These are phyloP conservation scores for Spea hammondii DNA, from an alignment of 2,797 vertebrate species.

Conservation along the genomic window DNA sequence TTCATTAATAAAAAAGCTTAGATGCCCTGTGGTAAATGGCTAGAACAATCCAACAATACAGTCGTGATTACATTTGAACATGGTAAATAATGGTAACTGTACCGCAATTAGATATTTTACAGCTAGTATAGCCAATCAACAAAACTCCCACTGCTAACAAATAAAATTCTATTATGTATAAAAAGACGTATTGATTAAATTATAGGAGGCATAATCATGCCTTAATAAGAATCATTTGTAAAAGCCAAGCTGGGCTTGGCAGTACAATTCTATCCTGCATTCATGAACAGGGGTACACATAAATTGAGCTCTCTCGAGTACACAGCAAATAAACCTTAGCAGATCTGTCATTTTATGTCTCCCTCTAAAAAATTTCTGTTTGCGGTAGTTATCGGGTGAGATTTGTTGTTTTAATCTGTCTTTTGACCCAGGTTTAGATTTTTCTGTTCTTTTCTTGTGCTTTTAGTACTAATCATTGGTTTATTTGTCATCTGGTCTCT, in stretches of 20 bases:
- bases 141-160: not conserved
- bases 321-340: no score
- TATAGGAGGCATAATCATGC: not conserved
- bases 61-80: constrained; percentile 18
- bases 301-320: no score
- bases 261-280: not conserved
- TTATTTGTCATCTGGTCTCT: no score
- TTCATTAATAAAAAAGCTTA: constrained; percentile 9
- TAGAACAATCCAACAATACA: constrained; percentile 2
- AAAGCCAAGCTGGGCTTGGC: not conserved
- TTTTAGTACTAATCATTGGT: no score
- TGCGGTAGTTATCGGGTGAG: no score
- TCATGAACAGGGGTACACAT: no score
- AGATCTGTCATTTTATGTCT: no score
- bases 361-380: no score
- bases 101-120: not conserved
- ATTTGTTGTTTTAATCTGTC: no score
- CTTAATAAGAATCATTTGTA: not conserved
- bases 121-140: not conserved
- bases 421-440: no score
- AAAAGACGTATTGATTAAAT: not conserved
- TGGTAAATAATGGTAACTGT: not conserved
- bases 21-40: not conserved
- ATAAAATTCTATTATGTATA: not conserved
- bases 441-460: no score